Conservation (phyloP, 2,888 invertebrate species). For the Parnassius orleans region DNA sequence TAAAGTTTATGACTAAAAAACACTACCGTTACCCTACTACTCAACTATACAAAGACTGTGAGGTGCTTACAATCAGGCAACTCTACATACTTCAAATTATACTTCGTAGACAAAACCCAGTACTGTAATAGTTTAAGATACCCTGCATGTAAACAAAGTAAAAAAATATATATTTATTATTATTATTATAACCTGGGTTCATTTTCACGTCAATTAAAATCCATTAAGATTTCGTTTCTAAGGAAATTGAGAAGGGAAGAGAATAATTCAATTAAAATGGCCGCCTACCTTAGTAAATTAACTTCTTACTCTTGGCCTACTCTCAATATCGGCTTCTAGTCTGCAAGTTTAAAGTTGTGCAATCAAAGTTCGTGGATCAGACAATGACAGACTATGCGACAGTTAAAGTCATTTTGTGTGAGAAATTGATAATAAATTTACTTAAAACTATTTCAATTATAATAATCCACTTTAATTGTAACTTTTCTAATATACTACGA, state of each 20-base stretch:
- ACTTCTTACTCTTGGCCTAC: constrained; percentile 26
- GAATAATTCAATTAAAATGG: constrained; percentile 36
- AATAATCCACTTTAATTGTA: too few relatives aligned
- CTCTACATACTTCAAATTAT: too few relatives aligned
- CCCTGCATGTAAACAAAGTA: too few relatives aligned
- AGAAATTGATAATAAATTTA: not conserved
- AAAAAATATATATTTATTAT: too few relatives aligned
- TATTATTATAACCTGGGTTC: constrained; percentile 17
- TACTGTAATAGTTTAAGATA: too few relatives aligned
- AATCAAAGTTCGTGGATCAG: constrained; percentile 13
- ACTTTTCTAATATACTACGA: too few relatives aligned
- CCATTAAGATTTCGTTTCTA: constrained; percentile 37
- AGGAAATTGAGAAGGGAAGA: constrained; percentile 37
- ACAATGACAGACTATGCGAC: constrained; percentile 11
- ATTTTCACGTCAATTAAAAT: constrained; percentile 38
- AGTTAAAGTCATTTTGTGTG: not conserved
- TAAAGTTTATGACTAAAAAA: constrained; percentile 19
- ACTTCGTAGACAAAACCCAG: too few relatives aligned
- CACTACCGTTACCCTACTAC: constrained; percentile 17
- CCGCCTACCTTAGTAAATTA: constrained; percentile 27
- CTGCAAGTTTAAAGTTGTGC: constrained; percentile 13
- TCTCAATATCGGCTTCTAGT: constrained; percentile 3
- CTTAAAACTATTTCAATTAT: too few relatives aligned
- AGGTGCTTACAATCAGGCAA: constrained; percentile 2
- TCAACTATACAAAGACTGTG: too few relatives aligned